Evolutionary conservation across 2,113 vertebrate genomes (phyloP), one percentile per base, ranked within the genome.

Genomic region (Nesogale talazaci): DNA sequence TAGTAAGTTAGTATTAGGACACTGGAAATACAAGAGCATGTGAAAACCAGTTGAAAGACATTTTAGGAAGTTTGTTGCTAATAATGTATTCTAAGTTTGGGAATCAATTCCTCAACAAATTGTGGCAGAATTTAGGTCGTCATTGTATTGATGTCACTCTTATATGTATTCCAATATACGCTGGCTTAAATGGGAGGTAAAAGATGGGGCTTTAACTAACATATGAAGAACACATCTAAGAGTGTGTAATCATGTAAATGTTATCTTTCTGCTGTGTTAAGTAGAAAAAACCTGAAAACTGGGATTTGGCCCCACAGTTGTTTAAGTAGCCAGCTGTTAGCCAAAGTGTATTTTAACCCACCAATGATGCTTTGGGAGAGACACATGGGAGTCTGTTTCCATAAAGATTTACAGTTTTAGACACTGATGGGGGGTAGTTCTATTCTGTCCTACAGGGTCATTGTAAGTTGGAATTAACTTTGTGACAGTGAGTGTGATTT

Each of bases 51-150:
- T 36, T 90, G 29, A 83, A 70, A 95, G 75, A 42, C 1, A 78
- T 78, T 89, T 92, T 79, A 90, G 92, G 16, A 88, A 88, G 16
- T 38, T 56, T 72, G 4, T 85, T 75, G 34, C 31, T 92, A 88
- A 92, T 42, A 77, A 88, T 56, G 38, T 8, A 79, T 29, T 29
- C 76, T 3, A 72, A 78, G 4, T 78, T 85, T 88, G 25, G 67
- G 34, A 89, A 82, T 91, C 86, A 85, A 3, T 70, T 91, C 31
- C 27, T 93, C 12, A 91, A 74, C 88, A 63, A 34, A 42, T 69
- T 69, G 52, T 16, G 86, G 22, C 27, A 74, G 22, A 85, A 3
- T 36, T 72, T 22, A 75, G 1, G 52, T 67, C n/a, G n/a, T 82
- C 25, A 77, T 42, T 85, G 85, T 63, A 84, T 85, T 88, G 75